These are phyloP conservation scores for Parnassius mnemosyne DNA, from an alignment of 2,888 invertebrate genomes.

Conservation along the genomic window DNA sequence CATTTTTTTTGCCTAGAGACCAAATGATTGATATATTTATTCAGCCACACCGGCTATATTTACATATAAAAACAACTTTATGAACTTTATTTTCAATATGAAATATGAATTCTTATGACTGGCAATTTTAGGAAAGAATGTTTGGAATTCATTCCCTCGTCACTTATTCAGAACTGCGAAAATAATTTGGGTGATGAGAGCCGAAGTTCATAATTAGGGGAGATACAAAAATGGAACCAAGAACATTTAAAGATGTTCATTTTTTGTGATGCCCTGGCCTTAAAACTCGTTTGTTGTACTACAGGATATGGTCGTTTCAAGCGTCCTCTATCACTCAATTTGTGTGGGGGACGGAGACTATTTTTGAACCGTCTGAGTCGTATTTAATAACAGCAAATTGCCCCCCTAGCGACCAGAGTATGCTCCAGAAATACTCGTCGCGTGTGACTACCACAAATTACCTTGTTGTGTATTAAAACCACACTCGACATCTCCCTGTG, in stretches of 20 bases:
- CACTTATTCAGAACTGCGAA: background rate
- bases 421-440: conserved; percentile 44
- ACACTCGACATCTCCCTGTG: background rate
- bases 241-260: conserved; percentile 4
- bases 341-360: conserved; percentile 60
- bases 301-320: conserved; percentile 47
- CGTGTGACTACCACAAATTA: conserved; percentile 19
- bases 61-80: background rate
- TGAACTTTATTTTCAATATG: background rate
- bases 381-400: conserved; percentile 65
- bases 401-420: conserved; percentile 57
- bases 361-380: conserved; percentile 50
- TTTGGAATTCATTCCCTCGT: background rate
- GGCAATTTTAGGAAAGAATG: background rate
- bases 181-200: background rate
- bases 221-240: conserved; percentile 12
- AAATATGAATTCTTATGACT: background rate
- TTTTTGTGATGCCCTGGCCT: conserved; percentile 21
- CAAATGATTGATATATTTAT: conserved; percentile 19
- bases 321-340: conserved; percentile 53
- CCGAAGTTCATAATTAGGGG: conserved; percentile 10
- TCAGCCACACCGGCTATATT: conserved; percentile 5
- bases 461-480: conserved; percentile 1
- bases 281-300: conserved; percentile 17
- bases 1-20: conserved; percentile 16